phyloP scores from a whole-genome alignment of 1,140 invertebrate genomes.

The Cotesia vestalis region DNA sequence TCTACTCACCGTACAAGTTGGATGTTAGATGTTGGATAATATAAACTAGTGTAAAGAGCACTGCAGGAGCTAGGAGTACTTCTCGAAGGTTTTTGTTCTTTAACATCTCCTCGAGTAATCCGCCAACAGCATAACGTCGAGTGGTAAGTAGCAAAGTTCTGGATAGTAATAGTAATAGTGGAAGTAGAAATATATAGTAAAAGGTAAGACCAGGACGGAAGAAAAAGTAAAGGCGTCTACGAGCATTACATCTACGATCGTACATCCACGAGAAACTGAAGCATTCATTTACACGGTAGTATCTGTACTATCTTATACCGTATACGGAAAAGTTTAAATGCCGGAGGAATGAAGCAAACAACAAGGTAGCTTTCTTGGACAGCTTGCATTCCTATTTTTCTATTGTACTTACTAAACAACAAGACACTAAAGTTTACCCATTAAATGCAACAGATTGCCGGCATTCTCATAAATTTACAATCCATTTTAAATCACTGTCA shows the following conservation, averaged over 20 bases:
- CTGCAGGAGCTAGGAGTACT: neutral
- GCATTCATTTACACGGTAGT: slow-evolving; percentile 42
- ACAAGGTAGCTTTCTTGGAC: slow-evolving; percentile 26
- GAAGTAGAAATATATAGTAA: too few species aligned
- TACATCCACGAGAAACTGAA: slow-evolving; percentile 36
- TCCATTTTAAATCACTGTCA: too few species aligned
- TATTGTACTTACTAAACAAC: slow-evolving; percentile 33
- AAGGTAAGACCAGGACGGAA: slow-evolving; percentile 32
- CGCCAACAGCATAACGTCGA: slow-evolving; percentile 33
- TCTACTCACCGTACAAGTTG: slow-evolving; percentile 19
- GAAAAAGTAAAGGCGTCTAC: slow-evolving; percentile 41
- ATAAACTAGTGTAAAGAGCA: neutral
- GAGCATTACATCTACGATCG: slow-evolving; percentile 13
- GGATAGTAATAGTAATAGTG: slow-evolving; percentile 16
- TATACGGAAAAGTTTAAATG: slow-evolving; percentile 40
- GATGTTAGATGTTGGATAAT: neutral
- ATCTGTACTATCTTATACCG: slow-evolving; percentile 15
- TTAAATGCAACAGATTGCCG: slow-evolving; percentile 42
- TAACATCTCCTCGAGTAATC: slow-evolving; percentile 39
- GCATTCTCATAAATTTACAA: slow-evolving; percentile 19
- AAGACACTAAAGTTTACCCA: slow-evolving; percentile 35
- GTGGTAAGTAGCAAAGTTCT: slow-evolving; percentile 43
- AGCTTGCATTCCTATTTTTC: slow-evolving; percentile 17
- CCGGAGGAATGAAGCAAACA: slow-evolving; percentile 24
- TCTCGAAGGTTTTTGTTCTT: slow-evolving; percentile 36